Percentiles rank a stretch among this genome's conserved stretches.
phyloP scores from a whole-genome alignment of 2,113 vertebrate genomes.

The Circaetus gallicus region DNA sequence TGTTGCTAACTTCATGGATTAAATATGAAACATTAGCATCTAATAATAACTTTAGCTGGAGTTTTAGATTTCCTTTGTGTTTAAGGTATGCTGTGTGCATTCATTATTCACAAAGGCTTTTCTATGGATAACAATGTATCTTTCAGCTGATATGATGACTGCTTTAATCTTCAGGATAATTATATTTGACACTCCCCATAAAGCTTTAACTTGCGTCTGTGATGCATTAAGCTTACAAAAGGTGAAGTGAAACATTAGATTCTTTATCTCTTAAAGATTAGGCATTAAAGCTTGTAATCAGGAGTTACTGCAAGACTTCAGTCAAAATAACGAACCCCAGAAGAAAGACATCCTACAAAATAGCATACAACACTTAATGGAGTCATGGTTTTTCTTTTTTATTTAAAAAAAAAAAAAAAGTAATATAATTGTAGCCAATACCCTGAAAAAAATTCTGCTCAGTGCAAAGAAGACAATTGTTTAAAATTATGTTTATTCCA shows the following conservation, averaged over 20 bases:
- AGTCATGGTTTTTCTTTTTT: neutral
- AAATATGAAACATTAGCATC: neutral
- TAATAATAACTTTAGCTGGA: neutral
- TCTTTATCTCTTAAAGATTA: neutral
- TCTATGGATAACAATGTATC: neutral
- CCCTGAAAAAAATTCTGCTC: neutral
- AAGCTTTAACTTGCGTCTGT: neutral
- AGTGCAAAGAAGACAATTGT: neutral
- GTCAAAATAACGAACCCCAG: neutral
- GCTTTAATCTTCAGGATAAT: conserved; percentile 11
- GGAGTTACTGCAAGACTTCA: neutral
- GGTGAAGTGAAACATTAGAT: neutral
- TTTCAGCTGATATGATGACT: neutral
- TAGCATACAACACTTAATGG: neutral
- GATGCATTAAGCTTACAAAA: neutral
- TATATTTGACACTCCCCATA: neutral
- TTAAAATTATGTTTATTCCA: neutral
- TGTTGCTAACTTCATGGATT: neutral
- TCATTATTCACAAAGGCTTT: neutral
- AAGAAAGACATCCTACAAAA: neutral
- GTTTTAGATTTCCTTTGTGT: neutral
- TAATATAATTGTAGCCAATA: neutral
- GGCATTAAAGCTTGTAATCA: neutral
- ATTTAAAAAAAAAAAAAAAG: neutral
- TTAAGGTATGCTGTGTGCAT: neutral